Percentiles rank a stretch among this genome's conserved stretches.
phyloP scores from a whole-genome alignment of 2,797 vertebrate species.

The Lepus townsendii region DNA sequence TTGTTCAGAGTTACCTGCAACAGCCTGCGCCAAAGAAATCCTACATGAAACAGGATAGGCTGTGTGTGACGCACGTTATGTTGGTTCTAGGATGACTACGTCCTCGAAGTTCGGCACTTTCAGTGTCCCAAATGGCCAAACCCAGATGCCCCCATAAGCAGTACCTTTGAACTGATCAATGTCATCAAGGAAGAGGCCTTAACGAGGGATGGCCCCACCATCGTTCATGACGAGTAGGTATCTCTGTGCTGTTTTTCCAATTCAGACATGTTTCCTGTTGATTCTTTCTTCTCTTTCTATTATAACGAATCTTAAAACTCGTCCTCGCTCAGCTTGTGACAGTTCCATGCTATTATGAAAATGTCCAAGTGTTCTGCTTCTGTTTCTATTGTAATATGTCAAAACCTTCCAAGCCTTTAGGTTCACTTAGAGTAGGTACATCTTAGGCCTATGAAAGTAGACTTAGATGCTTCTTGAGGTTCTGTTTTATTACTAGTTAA shows the following conservation, averaged over 20 bases:
- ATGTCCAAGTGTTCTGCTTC: neutral
- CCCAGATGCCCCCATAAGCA: conserved; percentile 97
- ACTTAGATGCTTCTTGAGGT: neutral
- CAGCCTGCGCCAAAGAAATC: too few species aligned
- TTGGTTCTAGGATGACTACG: conserved; percentile 96
- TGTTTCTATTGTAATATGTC: neutral
- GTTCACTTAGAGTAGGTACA: neutral
- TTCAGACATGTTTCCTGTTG: neutral
- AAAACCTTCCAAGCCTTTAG: neutral
- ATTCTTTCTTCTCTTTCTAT: neutral
- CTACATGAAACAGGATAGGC: neutral
- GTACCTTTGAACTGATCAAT: conserved; percentile 98
- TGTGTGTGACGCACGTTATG: neutral
- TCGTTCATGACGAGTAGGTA: conserved; percentile 98
- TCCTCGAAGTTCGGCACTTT: conserved; percentile 98
- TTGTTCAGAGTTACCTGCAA: neutral
- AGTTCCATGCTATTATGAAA: neutral
- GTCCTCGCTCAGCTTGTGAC: neutral
- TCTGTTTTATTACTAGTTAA: neutral
- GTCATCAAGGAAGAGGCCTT: conserved; percentile 99
- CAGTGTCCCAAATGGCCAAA: conserved; percentile 99
- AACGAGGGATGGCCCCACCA: conserved; percentile 98
- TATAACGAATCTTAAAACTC: neutral
- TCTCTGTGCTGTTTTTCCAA: conserved; percentile 38
- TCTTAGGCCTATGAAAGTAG: neutral